Base-by-base conservation (phyloP, 2,113 vertebrate genomes). In the Nerophis lumbriciformis region DNA sequence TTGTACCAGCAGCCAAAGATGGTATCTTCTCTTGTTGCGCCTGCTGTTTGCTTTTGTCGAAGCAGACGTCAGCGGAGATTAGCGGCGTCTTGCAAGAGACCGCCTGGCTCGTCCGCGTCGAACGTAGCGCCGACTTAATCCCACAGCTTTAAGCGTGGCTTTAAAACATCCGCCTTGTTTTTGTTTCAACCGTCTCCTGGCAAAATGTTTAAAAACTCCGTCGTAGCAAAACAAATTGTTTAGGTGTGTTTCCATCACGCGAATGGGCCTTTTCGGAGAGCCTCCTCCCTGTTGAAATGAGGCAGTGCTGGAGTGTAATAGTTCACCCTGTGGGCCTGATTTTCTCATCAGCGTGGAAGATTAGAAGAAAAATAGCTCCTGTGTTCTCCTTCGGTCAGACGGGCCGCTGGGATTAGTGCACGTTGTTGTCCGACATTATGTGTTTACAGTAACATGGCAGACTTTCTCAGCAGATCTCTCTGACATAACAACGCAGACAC, bases 171-270 rank as follows among this genome's bases (percentile, higher is more conserved):
- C 10, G 36, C 61, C 6, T 70, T 69, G 66, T 76, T 79, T 63
- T 66, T 12, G 60, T 65, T 62, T 0, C 55, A 76, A 77, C 76
- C 78, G 42, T 4, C 42, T 11, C 55, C 21, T 9, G 11, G 15
- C 8, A 16, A 49, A 45, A 12, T 12, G 42, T 11, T 45, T 3
- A 1, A 2, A 58, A 58, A 9, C 47, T 50, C 65, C 58, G 55
- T 14, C 63, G 69, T 61, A 50, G 56, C 72, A 50, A 63, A 75
- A 81, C 76, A 82, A 76, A 80, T 76, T 63, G 76, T 77, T 71
- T 48, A 54, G 71, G 89, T 92, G 88, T 61, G 69, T 82, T 73
- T 76, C 78, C 75, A 85, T 83, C 75, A 82, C 65, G 75, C 69
- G 83, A 82, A 85, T 80, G 74, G 60, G 59, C 66, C 62, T 68